A percentile compares a stretch with the other conserved stretches of the same genome.
Evolutionary conservation across 2,113 vertebrate species (phyloP).

Genomic region (Thamnaconus septentrionalis): DNA sequence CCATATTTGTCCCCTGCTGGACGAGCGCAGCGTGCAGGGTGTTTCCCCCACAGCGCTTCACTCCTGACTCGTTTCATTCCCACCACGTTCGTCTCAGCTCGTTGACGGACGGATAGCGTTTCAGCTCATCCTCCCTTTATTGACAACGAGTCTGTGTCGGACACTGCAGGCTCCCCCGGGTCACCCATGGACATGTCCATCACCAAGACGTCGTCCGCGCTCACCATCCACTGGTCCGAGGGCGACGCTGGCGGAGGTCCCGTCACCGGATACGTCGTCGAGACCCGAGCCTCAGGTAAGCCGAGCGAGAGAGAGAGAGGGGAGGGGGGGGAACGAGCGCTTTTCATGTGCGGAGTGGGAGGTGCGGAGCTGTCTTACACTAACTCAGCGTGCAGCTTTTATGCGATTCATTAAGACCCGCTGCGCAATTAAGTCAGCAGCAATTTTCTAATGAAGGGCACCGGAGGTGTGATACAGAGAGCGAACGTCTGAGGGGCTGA

Average conservation of each 20-base stretch:
- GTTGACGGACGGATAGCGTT: too few species aligned
- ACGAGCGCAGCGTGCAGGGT: too few species aligned
- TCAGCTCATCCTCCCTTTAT: background rate
- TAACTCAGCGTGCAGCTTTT: conserved; percentile 10
- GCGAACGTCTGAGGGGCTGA: conserved; percentile 18
- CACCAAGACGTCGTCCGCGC: conserved; percentile 84
- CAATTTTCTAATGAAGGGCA: conserved; percentile 54
- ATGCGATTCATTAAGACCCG: conserved; percentile 30
- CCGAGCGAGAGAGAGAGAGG: too few species aligned
- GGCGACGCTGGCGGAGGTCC: conserved; percentile 79
- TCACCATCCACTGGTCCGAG: conserved; percentile 88
- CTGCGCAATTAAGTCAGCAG: conserved; percentile 46
- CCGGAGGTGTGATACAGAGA: conserved; percentile 15
- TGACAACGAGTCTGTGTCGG: conserved; percentile 5
- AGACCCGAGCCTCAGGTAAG: conserved; percentile 91
- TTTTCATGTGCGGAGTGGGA: conserved; percentile 1
- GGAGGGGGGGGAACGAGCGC: background rate
- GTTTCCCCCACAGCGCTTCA: too few species aligned
- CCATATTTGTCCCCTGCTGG: too few species aligned
- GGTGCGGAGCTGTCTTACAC: background rate
- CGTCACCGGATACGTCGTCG: conserved; percentile 86
- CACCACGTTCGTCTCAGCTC: too few species aligned
- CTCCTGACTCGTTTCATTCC: too few species aligned
- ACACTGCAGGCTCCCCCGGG: conserved; percentile 83
- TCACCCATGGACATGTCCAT: conserved; percentile 84